Percentiles rank a stretch among this genome's conserved stretches.
Conservation (phyloP, 2,888 invertebrate species). For the Clepsis dumicolana region DNA sequence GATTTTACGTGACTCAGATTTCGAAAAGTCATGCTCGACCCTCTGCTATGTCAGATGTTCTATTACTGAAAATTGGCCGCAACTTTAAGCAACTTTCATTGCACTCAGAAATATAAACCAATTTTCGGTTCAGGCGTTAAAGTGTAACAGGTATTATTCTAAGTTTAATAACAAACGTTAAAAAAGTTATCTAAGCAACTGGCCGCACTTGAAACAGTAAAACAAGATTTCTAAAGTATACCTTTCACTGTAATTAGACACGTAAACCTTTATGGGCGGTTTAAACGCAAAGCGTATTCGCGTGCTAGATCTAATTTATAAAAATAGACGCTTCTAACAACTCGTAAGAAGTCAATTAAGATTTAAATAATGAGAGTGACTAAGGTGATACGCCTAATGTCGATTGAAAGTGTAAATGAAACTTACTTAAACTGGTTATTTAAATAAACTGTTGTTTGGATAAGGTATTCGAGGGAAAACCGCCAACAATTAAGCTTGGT, state of each 20-base stretch:
- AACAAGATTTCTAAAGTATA: constrained; percentile 16
- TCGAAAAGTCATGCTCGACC: too few relatives aligned
- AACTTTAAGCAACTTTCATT: too few relatives aligned
- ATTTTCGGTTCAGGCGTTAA: too few relatives aligned
- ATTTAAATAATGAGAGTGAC: constrained; percentile 70
- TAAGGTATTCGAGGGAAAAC: too few relatives aligned
- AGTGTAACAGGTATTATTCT: not conserved
- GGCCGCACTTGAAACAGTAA: constrained; percentile 12
- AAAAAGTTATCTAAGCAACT: not conserved
- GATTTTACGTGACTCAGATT: too few relatives aligned
- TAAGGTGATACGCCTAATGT: constrained; percentile 54
- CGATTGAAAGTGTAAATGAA: constrained; percentile 38
- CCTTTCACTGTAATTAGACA: constrained; percentile 41
- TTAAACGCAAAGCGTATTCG: constrained; percentile 59
- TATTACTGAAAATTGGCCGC: too few relatives aligned
- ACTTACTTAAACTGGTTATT: not conserved
- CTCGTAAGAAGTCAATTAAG: constrained; percentile 82
- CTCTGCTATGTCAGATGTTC: too few relatives aligned
- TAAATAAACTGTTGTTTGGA: too few relatives aligned
- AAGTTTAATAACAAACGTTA: not conserved
- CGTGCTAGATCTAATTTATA: constrained; percentile 81
- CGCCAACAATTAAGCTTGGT: too few relatives aligned
- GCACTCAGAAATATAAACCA: too few relatives aligned
- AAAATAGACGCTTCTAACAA: constrained; percentile 75
- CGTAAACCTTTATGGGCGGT: constrained; percentile 53